A percentile compares a stretch with the other conserved stretches of the same genome.
These are phyloP conservation scores for Anguilla anguilla DNA, from an alignment of 2,797 vertebrate genomes.

Conservation along the genomic window DNA sequence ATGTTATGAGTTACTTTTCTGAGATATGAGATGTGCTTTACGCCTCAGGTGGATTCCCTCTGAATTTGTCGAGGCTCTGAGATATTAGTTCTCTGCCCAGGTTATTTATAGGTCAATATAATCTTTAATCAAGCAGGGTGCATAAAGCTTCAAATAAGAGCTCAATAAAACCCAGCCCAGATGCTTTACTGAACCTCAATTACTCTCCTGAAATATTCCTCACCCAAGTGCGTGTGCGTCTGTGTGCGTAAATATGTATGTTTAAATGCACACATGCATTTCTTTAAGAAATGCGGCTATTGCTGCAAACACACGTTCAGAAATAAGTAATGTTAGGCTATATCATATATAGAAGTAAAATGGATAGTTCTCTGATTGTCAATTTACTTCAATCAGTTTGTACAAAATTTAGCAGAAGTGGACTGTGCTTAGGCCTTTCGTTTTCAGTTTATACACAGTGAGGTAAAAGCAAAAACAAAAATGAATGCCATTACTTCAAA, in stretches of 20 bases:
- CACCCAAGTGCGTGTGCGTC: background rate
- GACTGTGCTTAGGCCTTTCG: background rate
- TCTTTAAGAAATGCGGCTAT: background rate
- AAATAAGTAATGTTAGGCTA: background rate
- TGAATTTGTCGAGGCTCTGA: slow-evolving; percentile 59
- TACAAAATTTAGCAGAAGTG: background rate
- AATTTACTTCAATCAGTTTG: too few relatives aligned
- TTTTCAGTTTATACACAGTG: background rate
- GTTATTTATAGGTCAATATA: slow-evolving; percentile 72
- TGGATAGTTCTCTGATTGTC: too few relatives aligned
- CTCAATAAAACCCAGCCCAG: slow-evolving; percentile 7
- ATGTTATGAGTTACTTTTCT: background rate
- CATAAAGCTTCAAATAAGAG: slow-evolving; percentile 17
- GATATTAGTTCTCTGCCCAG: slow-evolving; percentile 58
- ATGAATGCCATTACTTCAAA: background rate
- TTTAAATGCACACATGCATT: background rate
- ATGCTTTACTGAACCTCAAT: background rate
- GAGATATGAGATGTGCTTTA: slow-evolving; percentile 27
- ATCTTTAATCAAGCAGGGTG: slow-evolving; percentile 61
- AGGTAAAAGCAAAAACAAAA: background rate
- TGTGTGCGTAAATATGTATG: background rate
- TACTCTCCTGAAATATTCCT: background rate
- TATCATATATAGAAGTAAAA: background rate
- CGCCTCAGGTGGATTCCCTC: slow-evolving; percentile 16
- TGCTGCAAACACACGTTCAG: background rate